A percentile compares a stretch with the other conserved stretches of the same genome.
These are phyloP conservation scores for Erethizon dorsatum DNA, from an alignment of 2,797 vertebrate species.

Conservation along the genomic window DNA sequence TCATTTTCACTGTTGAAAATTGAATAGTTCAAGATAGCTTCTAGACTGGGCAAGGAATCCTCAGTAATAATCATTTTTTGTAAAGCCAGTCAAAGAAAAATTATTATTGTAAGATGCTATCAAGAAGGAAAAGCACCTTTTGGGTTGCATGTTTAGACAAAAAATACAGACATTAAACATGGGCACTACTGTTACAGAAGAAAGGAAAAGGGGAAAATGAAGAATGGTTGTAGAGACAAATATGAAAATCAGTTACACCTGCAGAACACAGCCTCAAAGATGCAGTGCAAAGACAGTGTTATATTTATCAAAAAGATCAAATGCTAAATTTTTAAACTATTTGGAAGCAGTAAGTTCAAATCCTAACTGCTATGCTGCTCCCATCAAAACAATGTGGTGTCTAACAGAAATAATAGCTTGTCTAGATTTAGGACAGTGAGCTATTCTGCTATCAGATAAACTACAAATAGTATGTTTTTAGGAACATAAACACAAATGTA, in stretches of 20 bases:
- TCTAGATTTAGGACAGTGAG: not conserved
- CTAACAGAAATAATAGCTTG: constrained; percentile 47
- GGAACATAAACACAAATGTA: constrained; percentile 20
- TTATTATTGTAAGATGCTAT: constrained; percentile 63
- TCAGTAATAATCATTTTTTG: constrained; percentile 92
- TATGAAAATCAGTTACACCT: constrained; percentile 2
- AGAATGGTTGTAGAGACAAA: constrained; percentile 52
- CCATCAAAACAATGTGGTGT: constrained; percentile 32
- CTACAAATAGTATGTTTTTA: constrained; percentile 26
- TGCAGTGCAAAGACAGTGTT: constrained; percentile 8
- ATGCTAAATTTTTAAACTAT: constrained; percentile 63
- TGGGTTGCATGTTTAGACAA: constrained; percentile 46
- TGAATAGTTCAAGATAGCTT: constrained; percentile 92
- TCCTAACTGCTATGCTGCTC: not conserved
- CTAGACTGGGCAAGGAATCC: constrained; percentile 93
- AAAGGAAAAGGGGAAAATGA: not conserved
- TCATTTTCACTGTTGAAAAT: constrained; percentile 91
- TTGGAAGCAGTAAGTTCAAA: constrained; percentile 59
- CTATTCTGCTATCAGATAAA: constrained; percentile 55
- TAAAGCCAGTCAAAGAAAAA: constrained; percentile 89
- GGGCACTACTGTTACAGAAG: constrained; percentile 38
- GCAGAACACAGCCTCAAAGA: constrained; percentile 54
- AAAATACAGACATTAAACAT: constrained; percentile 15
- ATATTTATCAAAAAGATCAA: constrained; percentile 35
- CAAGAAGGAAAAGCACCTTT: constrained; percentile 49